Base-by-base conservation (phyloP, 2,113 vertebrate genomes). In the Eidolon helvum region DNA sequence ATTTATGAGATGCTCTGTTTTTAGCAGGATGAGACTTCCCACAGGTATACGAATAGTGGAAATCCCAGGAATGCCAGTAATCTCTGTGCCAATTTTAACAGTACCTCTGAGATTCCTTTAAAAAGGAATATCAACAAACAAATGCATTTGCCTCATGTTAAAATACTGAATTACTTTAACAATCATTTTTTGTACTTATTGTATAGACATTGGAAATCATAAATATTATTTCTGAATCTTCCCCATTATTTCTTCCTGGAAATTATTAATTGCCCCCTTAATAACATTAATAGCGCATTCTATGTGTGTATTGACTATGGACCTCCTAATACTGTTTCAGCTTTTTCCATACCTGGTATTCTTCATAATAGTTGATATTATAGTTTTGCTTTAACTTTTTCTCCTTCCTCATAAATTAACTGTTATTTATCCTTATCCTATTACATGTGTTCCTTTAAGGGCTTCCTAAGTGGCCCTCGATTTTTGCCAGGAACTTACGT, bases 161-260 rank as follows among this genome's bases (percentile, higher is more conserved):
- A 96, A 74, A 95, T 90, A 68, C 38, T 77, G 4, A 85, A 65
- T 92, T 90, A 80, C 55, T 90, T 55, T 83, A 87, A 38, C 12
- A 63, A 80, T 71, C 35, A 43, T 68, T 53, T 66, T 83, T 91
- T 61, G 50, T 5, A 5, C 2, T 95, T 72, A 77, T 71, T 59
- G 55, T 35, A 16, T 50, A 50, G 26, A 40, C 40, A 50, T 4
- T 65, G 5, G 48, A 35, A 87, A 87, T 92, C 33, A 50, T 22
- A 78, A 84, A 82, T 50, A 75, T 75, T 55, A 22, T 48, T 90
- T 16, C 53, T 59, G 21, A 57, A 84, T 63, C 19, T 89, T 94
- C 86, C 21, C 16, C 28, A 87, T 86, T 79, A 75, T 61, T 93
- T 97, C 57, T 19, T 95, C 11, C 38, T 74, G 11, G 72, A 94